Evolutionary conservation across 2,113 vertebrate species (phyloP).

Genomic region (Corythaeola cristata): DNA sequence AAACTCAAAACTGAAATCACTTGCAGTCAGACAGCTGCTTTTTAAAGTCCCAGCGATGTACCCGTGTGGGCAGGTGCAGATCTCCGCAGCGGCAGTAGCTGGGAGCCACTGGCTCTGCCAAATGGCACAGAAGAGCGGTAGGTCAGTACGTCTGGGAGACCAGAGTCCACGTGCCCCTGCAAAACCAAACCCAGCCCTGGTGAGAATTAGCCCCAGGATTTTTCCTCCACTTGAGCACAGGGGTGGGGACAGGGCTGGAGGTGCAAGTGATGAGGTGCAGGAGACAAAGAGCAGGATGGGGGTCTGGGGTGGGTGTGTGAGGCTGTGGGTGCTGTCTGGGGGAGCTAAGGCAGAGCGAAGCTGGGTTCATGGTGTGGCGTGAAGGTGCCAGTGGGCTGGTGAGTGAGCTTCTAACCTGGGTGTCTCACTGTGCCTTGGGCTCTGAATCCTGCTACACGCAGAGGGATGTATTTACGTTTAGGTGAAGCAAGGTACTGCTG

Average conservation of each 20-base stretch:
- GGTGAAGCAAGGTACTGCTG: background rate
- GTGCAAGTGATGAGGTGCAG: background rate
- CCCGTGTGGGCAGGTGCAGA: background rate
- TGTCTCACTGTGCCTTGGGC: background rate
- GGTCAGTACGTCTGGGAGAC: background rate
- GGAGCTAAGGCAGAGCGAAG: background rate
- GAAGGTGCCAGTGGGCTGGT: background rate
- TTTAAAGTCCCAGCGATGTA: accelerated
- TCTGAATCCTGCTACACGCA: background rate
- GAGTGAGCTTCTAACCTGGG: background rate
- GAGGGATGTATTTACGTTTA: background rate
- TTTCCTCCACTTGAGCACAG: background rate
- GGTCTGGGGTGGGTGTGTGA: background rate
- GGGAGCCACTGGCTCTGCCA: background rate
- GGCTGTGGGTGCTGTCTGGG: background rate
- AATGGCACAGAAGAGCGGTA: background rate
- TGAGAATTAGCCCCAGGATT: background rate
- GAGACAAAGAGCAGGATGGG: background rate
- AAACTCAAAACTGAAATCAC: background rate
- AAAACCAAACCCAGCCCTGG: background rate
- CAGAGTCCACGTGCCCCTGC: background rate
- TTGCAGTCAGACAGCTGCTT: background rate
- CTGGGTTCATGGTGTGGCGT: background rate
- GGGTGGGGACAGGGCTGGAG: too few species aligned
- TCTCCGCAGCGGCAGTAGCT: background rate